Conservation (phyloP, 2,113 vertebrate species). For the Vulpes vulpes region DNA sequence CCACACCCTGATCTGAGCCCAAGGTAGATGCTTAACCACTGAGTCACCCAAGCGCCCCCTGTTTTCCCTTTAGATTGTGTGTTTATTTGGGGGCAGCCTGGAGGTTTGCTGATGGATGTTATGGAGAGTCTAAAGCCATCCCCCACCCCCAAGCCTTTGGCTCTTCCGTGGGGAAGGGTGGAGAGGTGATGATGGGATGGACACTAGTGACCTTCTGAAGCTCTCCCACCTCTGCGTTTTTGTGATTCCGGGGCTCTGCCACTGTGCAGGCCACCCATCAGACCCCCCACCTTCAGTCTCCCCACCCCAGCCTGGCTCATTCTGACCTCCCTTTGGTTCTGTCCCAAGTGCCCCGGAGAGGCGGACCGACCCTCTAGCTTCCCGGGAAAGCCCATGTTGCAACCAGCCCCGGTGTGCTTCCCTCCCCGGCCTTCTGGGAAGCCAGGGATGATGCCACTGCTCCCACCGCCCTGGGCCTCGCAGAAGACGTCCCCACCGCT, state of each 20-base stretch:
- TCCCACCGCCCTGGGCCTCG: not conserved
- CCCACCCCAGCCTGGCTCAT: not conserved
- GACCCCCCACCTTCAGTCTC: not conserved
- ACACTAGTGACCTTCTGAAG: not conserved
- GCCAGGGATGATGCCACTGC: not conserved
- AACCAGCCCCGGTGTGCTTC: not conserved
- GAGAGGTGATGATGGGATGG: no score
- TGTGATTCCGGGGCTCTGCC: not conserved
- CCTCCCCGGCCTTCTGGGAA: slow-evolving; percentile 59
- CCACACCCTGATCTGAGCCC: no score
- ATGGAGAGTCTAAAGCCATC: not conserved
- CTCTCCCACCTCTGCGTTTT: not conserved
- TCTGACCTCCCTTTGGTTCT: not conserved
- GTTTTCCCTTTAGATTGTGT: not conserved
- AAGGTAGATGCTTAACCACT: no score
- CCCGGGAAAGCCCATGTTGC: slow-evolving; percentile 26
- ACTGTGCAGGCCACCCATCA: not conserved
- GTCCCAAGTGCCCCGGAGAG: not conserved
- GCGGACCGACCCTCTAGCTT: not conserved
- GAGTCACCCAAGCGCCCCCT: no score
- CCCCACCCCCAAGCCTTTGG: not conserved
- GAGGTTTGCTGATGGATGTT: not conserved
- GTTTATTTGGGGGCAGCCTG: not conserved
- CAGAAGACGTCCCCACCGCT: not conserved
- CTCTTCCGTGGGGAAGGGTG: not conserved